phyloP scores from a whole-genome alignment of 2,888 invertebrate species.

The Thyatira batis region DNA sequence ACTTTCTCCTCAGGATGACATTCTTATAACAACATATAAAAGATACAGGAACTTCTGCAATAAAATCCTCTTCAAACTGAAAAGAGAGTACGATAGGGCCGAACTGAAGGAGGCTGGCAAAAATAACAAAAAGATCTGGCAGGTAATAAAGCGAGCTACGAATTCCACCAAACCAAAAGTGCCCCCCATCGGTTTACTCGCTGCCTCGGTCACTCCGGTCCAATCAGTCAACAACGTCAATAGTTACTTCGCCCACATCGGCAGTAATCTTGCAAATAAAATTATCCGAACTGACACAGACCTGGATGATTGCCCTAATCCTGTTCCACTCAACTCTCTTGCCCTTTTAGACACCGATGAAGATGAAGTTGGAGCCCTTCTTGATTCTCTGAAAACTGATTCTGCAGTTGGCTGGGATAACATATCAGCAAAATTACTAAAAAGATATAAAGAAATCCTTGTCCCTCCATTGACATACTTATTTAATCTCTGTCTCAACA shows the following conservation, averaged over 20 bases:
- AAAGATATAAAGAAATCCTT: too few species aligned
- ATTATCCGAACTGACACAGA: too few species aligned
- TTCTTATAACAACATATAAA: conserved; percentile 2
- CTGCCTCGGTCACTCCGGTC: not conserved
- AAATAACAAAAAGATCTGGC: not conserved
- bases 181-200: not conserved
- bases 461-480: too few species aligned
- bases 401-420: too few species aligned
- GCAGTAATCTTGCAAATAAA: not conserved
- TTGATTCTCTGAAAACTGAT: too few species aligned
- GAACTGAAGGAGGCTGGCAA: not conserved
- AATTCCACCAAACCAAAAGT: not conserved
- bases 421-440: too few species aligned
- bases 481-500: too few species aligned
- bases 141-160: not conserved
- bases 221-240: not conserved
- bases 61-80: not conserved
- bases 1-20: not conserved
- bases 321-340: too few species aligned
- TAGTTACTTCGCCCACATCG: not conserved
- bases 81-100: not conserved
- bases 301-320: too few species aligned
- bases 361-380: too few species aligned
- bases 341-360: too few species aligned
- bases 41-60: conserved; percentile 8